Base-by-base conservation (phyloP, 1,140 invertebrate genomes). In the Drosophila kanapiae region DNA sequence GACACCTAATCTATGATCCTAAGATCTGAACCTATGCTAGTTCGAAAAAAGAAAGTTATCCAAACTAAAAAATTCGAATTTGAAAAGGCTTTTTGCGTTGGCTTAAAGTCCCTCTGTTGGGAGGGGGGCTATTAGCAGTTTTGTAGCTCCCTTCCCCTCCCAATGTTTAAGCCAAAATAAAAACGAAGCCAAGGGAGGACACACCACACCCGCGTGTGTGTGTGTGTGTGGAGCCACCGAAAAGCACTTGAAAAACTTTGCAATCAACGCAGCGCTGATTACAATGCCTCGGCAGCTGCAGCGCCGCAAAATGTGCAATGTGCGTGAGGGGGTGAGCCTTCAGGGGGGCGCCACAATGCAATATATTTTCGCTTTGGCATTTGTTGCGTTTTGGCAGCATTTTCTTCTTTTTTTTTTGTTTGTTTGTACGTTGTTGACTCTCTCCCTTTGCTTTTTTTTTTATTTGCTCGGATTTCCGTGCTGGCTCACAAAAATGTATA, bases 161-260 rank as follows among this genome's bases (percentile, higher is more conserved):
- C 33, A 23, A n/a, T 31, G n/a, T 49, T 68, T 68, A 40, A 47
- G 37, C 71, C 78, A 45, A 72, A 82, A 82, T 82, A 75, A 42
- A 80, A 60, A 81, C 31, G 37, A 14, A 23, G 23, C 16, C 23
- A 29, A 53, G 29, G 38, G 6, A 5, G 14, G 13, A 18, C 23
- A 48, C 23, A 23, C 23, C 23, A 23, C 23, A 23, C 23, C 23
- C 23, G 40, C 5, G 29, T 13, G 31, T 14, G 18, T 6, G 48
- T n/a, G 31, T n/a, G 49, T 18, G 49, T 53, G 14, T 14, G 5
- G 31, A 29, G 31, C 56, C 65, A 75, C 60, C 67, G 59, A 67
- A 67, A 82, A 77, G 54, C 80, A 88, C 84, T 87, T 87, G 77
- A 84, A 88, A 87, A 87, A 88, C 77, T 87, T 87, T 87, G 84